Conservation (phyloP, 2,797 vertebrate genomes). For the Gila robusta region DNA sequence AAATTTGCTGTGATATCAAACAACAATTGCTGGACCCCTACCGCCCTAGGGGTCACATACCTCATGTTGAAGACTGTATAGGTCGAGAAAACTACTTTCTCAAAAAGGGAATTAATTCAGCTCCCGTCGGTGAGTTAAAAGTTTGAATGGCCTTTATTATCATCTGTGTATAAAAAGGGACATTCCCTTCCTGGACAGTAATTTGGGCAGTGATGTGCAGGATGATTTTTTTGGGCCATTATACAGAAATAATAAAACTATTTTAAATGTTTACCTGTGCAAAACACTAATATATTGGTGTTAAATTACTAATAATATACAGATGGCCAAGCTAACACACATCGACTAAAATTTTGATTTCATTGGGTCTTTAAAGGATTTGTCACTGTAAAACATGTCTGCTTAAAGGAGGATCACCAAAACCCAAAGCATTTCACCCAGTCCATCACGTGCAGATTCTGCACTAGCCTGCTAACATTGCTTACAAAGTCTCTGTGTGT, state of each 20-base stretch:
- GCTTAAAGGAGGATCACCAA: not conserved
- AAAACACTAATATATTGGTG: too few species aligned
- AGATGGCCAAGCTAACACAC: not conserved
- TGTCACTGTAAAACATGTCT: not conserved
- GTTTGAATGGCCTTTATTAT: not conserved
- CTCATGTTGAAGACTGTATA: not conserved
- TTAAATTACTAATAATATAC: not conserved
- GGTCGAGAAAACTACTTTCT: not conserved
- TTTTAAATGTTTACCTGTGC: not conserved
- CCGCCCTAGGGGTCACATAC: not conserved
- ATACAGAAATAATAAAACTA: not conserved
- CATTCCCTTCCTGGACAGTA: not conserved
- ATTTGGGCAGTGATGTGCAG: not conserved
- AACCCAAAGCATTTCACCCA: not conserved
- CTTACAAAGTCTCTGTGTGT: constrained; percentile 8
- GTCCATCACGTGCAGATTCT: not conserved
- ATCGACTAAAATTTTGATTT: not conserved
- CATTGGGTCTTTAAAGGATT: not conserved
- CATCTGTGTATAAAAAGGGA: not conserved
- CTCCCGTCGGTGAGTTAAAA: not conserved
- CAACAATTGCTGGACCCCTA: not conserved
- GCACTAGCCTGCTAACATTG: constrained; percentile 3
- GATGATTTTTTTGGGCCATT: not conserved
- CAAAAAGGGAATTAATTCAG: too few species aligned
- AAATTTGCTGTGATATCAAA: not conserved